Evolutionary conservation across 1,140 invertebrate species (phyloP).

Genomic region (Cephus cinctus): DNA sequence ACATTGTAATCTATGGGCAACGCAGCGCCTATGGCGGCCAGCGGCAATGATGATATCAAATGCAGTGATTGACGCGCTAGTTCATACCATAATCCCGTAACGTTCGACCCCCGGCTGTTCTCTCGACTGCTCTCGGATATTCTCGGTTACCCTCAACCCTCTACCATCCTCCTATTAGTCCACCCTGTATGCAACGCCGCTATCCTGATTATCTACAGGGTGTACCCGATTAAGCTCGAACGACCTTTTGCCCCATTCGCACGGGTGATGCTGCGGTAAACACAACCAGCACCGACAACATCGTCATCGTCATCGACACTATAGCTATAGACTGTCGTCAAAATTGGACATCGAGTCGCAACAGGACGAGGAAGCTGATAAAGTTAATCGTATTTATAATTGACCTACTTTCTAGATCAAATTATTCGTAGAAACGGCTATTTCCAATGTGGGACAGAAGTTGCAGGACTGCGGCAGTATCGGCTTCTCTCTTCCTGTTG

Average conservation of each 20-base stretch:
- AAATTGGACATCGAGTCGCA: too few species aligned
- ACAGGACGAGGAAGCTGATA: too few species aligned
- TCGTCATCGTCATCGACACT: too few species aligned
- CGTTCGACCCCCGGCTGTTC: neutral
- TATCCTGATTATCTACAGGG: neutral
- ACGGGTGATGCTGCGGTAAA: neutral
- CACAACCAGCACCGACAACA: too few species aligned
- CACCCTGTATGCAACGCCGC: neutral
- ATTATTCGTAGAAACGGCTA: too few species aligned
- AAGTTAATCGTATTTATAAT: too few species aligned
- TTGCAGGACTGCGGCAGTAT: too few species aligned
- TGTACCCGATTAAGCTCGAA: constrained; percentile 16
- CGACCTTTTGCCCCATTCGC: constrained; percentile 8
- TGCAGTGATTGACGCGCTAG: constrained; percentile 30
- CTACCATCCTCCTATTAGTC: neutral
- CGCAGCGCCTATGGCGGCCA: constrained; percentile 14
- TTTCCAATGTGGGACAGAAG: too few species aligned
- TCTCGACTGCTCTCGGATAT: neutral
- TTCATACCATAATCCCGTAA: constrained; percentile 19
- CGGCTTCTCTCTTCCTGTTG: too few species aligned
- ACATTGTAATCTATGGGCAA: constrained; percentile 31
- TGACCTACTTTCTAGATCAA: too few species aligned
- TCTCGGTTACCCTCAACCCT: neutral
- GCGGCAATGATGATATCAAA: constrained; percentile 35
- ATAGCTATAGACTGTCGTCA: too few species aligned